Base-by-base conservation (phyloP, 2,797 vertebrate species). In the Heteromormyrus szaboi region DNA sequence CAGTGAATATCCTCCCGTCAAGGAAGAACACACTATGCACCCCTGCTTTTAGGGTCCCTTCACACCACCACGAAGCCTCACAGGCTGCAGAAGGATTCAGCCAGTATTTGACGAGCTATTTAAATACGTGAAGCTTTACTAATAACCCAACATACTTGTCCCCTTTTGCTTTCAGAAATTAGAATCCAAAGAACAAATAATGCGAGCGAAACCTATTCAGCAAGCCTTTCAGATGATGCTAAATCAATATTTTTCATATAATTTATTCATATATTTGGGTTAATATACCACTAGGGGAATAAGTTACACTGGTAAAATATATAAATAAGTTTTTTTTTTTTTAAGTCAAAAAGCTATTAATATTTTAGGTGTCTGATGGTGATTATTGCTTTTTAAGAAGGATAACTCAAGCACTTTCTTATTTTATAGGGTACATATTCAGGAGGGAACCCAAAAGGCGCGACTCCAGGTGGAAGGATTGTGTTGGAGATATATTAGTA, bases 1-100 rank as follows among this genome's bases (percentile, higher is more conserved):
- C 89, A 90, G 50, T 79, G 87, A 88, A 88, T 90, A 90, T 86
- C 56, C 68, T 86, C 88, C 88, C 88, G 88, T 90, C 89, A 88
- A 62, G 85, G 62, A 86, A 87, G 88, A 88, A 87, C 88, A 87
- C 56, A 90, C 83, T 86, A 88, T 68, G n/a, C 81, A 72, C n/a
- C 88, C 86, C 68, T 83, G 51, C 56, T 62, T 59, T 87, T 62
- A 85, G 29, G 88, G 89, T 25, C 44, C 19, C 37, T 50, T 25
- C 68, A 65, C 41, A 59, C 81, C 65, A 87, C 51, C 79, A 56
- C 59, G 72, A 83, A 72, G 59, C 44, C 86, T 53, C 81, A 44
- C 84, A n/a, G 54, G 41, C 41, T 89, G 44, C 4, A 17, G 48
- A 17, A 48, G 62, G 48, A 68, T 29, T 25, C 37, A 11, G 17